phyloP scores from a whole-genome alignment of 2,113 vertebrate genomes.

The Mormoops blainvillei region DNA sequence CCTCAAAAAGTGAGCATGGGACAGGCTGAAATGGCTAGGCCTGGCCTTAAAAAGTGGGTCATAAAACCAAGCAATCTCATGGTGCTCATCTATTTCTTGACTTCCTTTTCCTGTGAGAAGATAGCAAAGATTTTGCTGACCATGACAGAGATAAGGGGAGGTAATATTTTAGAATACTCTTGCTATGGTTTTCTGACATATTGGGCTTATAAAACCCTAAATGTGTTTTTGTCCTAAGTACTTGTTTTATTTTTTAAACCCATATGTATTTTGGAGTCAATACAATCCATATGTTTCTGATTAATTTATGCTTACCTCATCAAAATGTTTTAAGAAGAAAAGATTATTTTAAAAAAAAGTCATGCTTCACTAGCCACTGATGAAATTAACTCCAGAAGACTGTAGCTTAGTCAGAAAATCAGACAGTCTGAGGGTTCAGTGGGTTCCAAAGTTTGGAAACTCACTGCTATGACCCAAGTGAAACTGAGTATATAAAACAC shows the following conservation, averaged over 20 bases:
- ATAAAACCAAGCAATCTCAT: background rate
- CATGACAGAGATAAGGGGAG: slow-evolving; percentile 47
- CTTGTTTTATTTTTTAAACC: slow-evolving; percentile 62
- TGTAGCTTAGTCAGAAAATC: slow-evolving; percentile 60
- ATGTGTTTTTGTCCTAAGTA: slow-evolving; percentile 64
- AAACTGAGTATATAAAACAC: background rate
- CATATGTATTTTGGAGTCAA: slow-evolving; percentile 74
- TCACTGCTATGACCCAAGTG: background rate
- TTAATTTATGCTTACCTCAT: slow-evolving; percentile 77
- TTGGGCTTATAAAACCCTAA: slow-evolving; percentile 54
- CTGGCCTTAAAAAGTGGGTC: background rate
- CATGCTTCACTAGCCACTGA: slow-evolving; percentile 73
- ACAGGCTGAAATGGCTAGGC: background rate
- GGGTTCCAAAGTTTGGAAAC: slow-evolving; percentile 33
- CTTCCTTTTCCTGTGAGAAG: slow-evolving; percentile 60
- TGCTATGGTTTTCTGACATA: slow-evolving; percentile 48
- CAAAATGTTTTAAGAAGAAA: slow-evolving; percentile 77
- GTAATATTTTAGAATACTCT: slow-evolving; percentile 53
- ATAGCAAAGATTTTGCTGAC: slow-evolving; percentile 44
- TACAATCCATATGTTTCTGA: slow-evolving; percentile 73
- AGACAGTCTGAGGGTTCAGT: background rate
- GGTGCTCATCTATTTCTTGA: slow-evolving; percentile 22
- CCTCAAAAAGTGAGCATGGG: background rate
- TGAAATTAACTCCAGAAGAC: slow-evolving; percentile 74
- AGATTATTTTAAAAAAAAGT: slow-evolving; percentile 55